phyloP scores from a whole-genome alignment of 2,888 invertebrate species.

The Conus canariensis region DNA sequence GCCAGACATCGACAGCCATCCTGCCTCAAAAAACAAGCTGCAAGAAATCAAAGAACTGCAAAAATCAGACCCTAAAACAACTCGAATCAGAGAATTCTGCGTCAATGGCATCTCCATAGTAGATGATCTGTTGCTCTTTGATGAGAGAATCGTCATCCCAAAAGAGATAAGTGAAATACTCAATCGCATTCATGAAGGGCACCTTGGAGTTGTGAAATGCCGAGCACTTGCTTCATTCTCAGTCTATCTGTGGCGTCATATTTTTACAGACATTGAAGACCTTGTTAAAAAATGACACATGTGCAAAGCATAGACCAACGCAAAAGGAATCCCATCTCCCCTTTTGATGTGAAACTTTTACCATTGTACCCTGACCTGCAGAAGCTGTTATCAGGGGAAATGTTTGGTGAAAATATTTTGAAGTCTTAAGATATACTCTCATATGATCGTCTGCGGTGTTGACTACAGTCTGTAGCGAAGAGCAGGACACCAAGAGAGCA shows the following conservation, averaged over 20 bases:
- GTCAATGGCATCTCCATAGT: constrained; percentile 27
- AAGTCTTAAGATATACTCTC: too few relatives aligned
- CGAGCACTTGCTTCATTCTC: background rate
- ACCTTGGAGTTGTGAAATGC: background rate
- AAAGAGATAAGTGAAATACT: constrained; percentile 5
- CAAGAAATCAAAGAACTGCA: constrained; percentile 8
- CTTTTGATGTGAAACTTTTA: too few relatives aligned
- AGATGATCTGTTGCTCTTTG: constrained; percentile 24
- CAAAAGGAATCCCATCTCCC: too few relatives aligned
- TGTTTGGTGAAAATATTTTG: too few relatives aligned
- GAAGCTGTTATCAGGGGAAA: too few relatives aligned
- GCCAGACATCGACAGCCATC: background rate
- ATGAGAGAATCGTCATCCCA: constrained; percentile 20
- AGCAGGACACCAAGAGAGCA: too few relatives aligned
- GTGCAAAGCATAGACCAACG: background rate
- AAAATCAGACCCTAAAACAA: constrained; percentile 11
- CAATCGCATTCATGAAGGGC: constrained; percentile 32
- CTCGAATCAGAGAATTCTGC: background rate
- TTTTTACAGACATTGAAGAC: constrained; percentile 13
- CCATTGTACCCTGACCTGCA: too few relatives aligned
- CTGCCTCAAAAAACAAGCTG: constrained; percentile 14
- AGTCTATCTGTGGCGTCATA: constrained; percentile 33
- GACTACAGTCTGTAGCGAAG: too few relatives aligned
- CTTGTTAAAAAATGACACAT: background rate
- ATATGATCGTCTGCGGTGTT: too few relatives aligned